phyloP scores from a whole-genome alignment of 2,888 invertebrate species.

The Drosophila buzzatii region DNA sequence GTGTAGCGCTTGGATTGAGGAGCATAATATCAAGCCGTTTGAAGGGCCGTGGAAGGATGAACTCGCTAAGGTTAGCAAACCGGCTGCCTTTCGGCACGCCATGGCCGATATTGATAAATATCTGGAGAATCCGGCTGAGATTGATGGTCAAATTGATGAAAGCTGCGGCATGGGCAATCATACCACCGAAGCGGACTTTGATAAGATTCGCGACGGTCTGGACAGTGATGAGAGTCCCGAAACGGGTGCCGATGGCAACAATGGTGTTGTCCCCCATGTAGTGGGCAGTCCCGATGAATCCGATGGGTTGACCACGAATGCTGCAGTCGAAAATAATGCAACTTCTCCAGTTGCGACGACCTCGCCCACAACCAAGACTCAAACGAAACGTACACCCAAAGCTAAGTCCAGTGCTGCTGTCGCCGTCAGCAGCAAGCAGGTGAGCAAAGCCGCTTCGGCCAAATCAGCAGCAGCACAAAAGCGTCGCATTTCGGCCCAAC shows the following conservation, averaged over 20 bases:
- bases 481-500: slow-evolving; percentile 64
- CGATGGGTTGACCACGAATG: slow-evolving; percentile 19
- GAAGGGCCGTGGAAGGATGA: slow-evolving; percentile 91
- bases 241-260: slow-evolving; percentile 51
- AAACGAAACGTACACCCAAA: slow-evolving; percentile 78
- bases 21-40: slow-evolving; percentile 93
- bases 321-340: slow-evolving; percentile 53
- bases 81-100: slow-evolving; percentile 91
- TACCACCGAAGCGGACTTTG: slow-evolving; percentile 89
- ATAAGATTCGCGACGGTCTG: slow-evolving; percentile 88
- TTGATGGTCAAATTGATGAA: slow-evolving; percentile 81
- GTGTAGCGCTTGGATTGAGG: slow-evolving; percentile 95
- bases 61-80: slow-evolving; percentile 91
- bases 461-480: slow-evolving; percentile 71
- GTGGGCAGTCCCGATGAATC: slow-evolving; percentile 72
- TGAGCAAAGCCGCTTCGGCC: slow-evolving; percentile 65
- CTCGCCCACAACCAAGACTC: slow-evolving; percentile 58
- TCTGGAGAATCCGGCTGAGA: slow-evolving; percentile 88
- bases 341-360: slow-evolving; percentile 42
- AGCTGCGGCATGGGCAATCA: slow-evolving; percentile 76
- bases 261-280: slow-evolving; percentile 69
- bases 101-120: slow-evolving; percentile 92
- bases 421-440: slow-evolving; percentile 63
- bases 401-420: slow-evolving; percentile 77
- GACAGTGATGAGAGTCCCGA: slow-evolving; percentile 74